phyloP scores from a whole-genome alignment of 2,888 invertebrate species.

The Mythimna vitellina region DNA sequence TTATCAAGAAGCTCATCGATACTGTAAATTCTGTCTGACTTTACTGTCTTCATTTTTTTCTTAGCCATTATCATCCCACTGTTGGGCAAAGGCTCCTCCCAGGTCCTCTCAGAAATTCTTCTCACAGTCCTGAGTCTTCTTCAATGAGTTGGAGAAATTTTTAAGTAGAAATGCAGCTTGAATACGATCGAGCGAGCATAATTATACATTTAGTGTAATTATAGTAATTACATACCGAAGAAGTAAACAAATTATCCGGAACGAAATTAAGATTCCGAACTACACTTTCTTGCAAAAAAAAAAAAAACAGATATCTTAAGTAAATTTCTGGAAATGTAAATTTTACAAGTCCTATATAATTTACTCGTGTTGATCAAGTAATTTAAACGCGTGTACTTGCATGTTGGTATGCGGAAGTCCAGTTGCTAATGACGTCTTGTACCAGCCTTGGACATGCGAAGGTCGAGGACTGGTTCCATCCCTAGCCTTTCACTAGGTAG shows the following conservation, averaged over 20 bases:
- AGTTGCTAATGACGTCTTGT: conserved; percentile 50
- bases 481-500: conserved; percentile 68
- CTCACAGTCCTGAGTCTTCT: too few species aligned
- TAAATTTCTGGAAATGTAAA: conserved; percentile 18
- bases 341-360: conserved; percentile 24
- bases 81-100: too few species aligned
- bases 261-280: conserved; percentile 10
- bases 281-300: conserved; percentile 22
- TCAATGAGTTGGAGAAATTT: too few species aligned
- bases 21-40: too few species aligned
- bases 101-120: too few species aligned
- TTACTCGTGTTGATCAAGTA: conserved; percentile 21
- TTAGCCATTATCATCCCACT: too few species aligned
- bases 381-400: conserved; percentile 36
- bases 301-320: neutral
- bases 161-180: conserved; percentile 25
- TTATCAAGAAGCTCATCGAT: too few species aligned
- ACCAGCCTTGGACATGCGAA: conserved; percentile 48
- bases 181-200: conserved; percentile 17
- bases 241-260: conserved; percentile 26
- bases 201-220: conserved; percentile 18
- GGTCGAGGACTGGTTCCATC: conserved; percentile 62
- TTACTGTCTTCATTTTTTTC: too few species aligned
- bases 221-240: conserved; percentile 7
- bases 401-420: conserved; percentile 62